Conservation (phyloP, 64 coral and sea anemone species). For the Anthopleura sola region DNA sequence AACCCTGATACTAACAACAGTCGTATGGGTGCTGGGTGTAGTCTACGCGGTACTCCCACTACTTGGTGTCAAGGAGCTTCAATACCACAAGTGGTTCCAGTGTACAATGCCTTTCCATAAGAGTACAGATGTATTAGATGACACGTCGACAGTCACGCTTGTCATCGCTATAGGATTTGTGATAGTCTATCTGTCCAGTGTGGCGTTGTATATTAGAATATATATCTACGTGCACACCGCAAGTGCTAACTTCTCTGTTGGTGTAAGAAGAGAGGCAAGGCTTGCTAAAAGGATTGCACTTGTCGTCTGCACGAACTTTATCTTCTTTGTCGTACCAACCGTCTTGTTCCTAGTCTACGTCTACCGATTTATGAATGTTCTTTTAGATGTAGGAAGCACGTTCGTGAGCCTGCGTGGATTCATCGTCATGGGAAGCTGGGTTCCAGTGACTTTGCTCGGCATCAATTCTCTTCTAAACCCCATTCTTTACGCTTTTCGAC, state of each 20-base stretch:
- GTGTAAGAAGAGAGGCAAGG: constrained; percentile 48
- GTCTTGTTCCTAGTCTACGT: constrained; percentile 45
- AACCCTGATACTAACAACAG: constrained; percentile 1
- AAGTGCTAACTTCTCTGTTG: constrained; percentile 27
- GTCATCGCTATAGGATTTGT: constrained; percentile 36
- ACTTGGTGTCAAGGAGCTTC: constrained; percentile 38
- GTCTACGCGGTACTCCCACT: constrained; percentile 52
- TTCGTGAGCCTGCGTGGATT: constrained; percentile 38
- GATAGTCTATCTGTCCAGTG: constrained; percentile 37
- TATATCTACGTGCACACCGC: constrained; percentile 38
- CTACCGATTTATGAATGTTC: constrained; percentile 22
- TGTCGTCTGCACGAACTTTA: constrained; percentile 50
- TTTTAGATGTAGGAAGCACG: not conserved
- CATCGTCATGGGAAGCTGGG: constrained; percentile 42
- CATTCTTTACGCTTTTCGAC: constrained; percentile 52
- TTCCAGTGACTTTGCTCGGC: constrained; percentile 46
- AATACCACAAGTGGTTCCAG: constrained; percentile 68
- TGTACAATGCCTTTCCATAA: constrained; percentile 65
- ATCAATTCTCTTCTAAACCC: constrained; percentile 50
- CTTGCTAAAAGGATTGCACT: constrained; percentile 44
- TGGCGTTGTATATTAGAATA: constrained; percentile 40
- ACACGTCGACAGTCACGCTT: constrained; percentile 41
- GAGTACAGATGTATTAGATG: constrained; percentile 15
- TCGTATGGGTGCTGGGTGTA: constrained; percentile 36
- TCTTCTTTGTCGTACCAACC: constrained; percentile 42